phyloP scores from a whole-genome alignment of 2,888 invertebrate species.

The Macaria liturata region DNA sequence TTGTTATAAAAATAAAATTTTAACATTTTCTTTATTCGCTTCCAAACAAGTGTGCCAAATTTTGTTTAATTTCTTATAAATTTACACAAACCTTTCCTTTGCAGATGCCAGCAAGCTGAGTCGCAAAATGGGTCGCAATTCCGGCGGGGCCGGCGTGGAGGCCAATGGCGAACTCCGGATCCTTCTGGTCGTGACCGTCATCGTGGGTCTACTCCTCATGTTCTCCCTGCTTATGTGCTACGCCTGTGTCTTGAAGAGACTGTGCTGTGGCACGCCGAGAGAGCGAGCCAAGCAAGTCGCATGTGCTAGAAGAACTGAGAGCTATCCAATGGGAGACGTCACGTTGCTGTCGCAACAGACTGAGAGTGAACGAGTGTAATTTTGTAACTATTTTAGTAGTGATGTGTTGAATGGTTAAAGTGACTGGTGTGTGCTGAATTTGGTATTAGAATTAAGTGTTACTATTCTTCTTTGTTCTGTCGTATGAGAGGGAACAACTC shows the following conservation, averaged over 20 bases:
- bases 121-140: slow-evolving; percentile 66
- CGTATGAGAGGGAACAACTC: too few relatives aligned
- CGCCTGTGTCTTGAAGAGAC: slow-evolving; percentile 85
- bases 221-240: slow-evolving; percentile 86
- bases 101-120: slow-evolving; percentile 49
- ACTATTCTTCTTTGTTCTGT: too few relatives aligned
- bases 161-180: slow-evolving; percentile 83
- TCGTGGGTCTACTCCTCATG: slow-evolving; percentile 84
- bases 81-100: slow-evolving; percentile 32
- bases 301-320: slow-evolving; percentile 69
- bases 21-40: too few relatives aligned
- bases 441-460: too few relatives aligned
- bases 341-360: slow-evolving; percentile 85
- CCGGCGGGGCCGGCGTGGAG: slow-evolving; percentile 51
- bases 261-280: slow-evolving; percentile 83
- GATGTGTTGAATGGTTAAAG: too few relatives aligned
- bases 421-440: too few relatives aligned
- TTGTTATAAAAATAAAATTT: too few relatives aligned
- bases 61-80: too few relatives aligned
- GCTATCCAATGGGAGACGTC: slow-evolving; percentile 84
- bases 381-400: neutral
- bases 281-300: slow-evolving; percentile 71
- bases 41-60: too few relatives aligned
- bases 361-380: slow-evolving; percentile 75
- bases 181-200: slow-evolving; percentile 83